These are phyloP conservation scores for Parnassius smintheus DNA, from an alignment of 2,888 invertebrate genomes.

Conservation along the genomic window DNA sequence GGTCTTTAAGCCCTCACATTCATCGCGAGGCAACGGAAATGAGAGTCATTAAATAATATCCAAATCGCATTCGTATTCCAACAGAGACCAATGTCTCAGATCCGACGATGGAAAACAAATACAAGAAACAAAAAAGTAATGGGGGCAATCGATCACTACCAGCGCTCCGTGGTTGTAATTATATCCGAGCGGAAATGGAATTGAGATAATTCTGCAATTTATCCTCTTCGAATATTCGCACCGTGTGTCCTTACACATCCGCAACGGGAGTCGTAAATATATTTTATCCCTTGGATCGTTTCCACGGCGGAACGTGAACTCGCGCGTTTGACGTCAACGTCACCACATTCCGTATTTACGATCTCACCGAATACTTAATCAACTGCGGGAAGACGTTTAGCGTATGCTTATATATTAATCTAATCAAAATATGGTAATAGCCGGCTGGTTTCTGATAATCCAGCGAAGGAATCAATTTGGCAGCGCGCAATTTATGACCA, in stretches of 20 bases:
- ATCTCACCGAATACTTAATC: constrained; percentile 61
- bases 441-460: constrained; percentile 47
- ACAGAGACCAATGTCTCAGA: constrained; percentile 43
- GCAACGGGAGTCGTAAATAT: constrained; percentile 41
- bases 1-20: neutral
- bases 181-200: constrained; percentile 59
- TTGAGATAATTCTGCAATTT: constrained; percentile 59
- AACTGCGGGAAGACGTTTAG: constrained; percentile 65
- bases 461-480: constrained; percentile 71
- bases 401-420: constrained; percentile 62
- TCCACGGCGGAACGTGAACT: constrained; percentile 48
- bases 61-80: constrained; percentile 43
- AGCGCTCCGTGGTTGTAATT: constrained; percentile 46
- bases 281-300: constrained; percentile 35
- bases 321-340: constrained; percentile 50
- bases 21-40: constrained; percentile 45
- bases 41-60: constrained; percentile 48
- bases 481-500: constrained; percentile 68
- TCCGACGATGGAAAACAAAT: constrained; percentile 44
- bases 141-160: constrained; percentile 51
- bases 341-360: constrained; percentile 58
- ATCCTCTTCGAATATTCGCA: constrained; percentile 40
- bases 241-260: constrained; percentile 43
- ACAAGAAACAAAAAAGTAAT: constrained; percentile 54
- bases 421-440: constrained; percentile 76